phyloP scores from a whole-genome alignment of 2,797 vertebrate species.

The Monodelphis domestica region DNA sequence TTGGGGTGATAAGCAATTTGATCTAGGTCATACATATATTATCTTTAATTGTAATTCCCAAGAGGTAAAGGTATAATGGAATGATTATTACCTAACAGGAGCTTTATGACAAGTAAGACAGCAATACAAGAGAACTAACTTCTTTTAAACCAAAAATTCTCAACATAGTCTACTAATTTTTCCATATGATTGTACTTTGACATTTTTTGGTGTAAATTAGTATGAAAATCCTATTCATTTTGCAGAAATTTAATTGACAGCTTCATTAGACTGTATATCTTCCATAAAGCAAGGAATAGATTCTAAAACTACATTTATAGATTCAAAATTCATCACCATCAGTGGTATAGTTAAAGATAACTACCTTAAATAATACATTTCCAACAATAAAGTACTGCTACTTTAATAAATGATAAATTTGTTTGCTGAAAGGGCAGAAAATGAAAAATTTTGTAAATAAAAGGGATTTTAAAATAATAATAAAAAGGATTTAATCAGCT shows the following conservation, averaged over 20 bases:
- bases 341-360: background rate
- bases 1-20: too few species aligned
- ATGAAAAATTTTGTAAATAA: background rate
- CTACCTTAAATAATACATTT: background rate
- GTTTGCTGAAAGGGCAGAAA: background rate
- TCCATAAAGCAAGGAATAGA: background rate
- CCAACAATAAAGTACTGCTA: background rate
- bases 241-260: slow-evolving; percentile 15
- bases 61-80: too few species aligned
- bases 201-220: slow-evolving; percentile 16
- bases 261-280: background rate
- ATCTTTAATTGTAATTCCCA: too few species aligned
- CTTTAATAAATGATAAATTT: background rate
- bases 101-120: too few species aligned
- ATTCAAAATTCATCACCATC: background rate
- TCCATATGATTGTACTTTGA: too few species aligned
- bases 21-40: too few species aligned
- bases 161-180: too few species aligned
- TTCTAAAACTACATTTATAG: background rate
- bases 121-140: too few species aligned
- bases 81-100: too few species aligned
- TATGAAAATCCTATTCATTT: slow-evolving; percentile 2
- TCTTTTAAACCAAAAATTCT: too few species aligned
- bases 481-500: too few species aligned
- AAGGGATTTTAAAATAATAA: too few species aligned